Base-by-base conservation (phyloP, 2,888 invertebrate species). In the Clepsis dumicolana region DNA sequence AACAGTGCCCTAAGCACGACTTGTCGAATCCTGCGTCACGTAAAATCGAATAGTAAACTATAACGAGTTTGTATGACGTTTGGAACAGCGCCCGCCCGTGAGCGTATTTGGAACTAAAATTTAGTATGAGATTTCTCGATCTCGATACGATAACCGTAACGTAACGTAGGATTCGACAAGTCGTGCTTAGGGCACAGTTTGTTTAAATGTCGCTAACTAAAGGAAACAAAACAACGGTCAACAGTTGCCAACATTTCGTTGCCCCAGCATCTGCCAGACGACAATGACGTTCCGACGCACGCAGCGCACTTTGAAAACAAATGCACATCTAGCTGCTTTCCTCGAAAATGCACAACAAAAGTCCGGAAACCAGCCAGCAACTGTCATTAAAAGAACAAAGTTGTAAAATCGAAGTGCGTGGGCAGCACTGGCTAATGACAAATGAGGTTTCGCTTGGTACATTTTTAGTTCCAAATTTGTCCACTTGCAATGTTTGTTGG, bases 331-430 rank as follows among this genome's bases (percentile, higher is more conserved):
- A 74, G 73, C 77, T 73, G 77, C 75, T 76, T 87, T 87, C 88
- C 77, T 70, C 80, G 87, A 87, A 87, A 72, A 68, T 62, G 71
- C 72, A 73, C 75, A 80, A 78, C 76, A 74, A 72, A 56, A 70
- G 70, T 75, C 86, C 87, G 88, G 87, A 88, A 87, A 87, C 83
- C 79, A 75, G 75, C 79, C 85, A 80, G 84, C 82, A 84, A 83
- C 59, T 57, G 59, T 59, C 64, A 64, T 64, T 64, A 57, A 44
- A 44, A 64, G 25, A 1, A 41, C 57, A 57, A 57, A 68, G 18
- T 63, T 57, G 16, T 10, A 57, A 3, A 25, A 41, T 16, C 5
- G 2, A 21, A 38, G 4, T 38, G 18, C 44, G 24, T 12, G 4
- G 56, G 62, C 67, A 63, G 67, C 67, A 67, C 67, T 50, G 41